Conservation (phyloP, 2,113 vertebrate genomes). For the Morone chrysops region DNA sequence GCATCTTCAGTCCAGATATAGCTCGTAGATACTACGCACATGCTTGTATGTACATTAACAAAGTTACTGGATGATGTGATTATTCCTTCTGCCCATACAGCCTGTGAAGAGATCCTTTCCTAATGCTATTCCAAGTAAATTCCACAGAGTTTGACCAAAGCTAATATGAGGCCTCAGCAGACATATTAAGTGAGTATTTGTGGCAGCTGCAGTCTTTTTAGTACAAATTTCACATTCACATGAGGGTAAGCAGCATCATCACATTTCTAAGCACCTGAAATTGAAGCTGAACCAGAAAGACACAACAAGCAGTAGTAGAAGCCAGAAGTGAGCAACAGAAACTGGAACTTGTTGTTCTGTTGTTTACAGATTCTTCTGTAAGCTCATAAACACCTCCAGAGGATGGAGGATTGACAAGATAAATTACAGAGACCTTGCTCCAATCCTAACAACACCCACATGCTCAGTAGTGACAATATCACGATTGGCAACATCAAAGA, state of each 20-base stretch:
- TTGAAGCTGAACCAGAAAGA: conserved; percentile 29
- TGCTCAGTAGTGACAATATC: conserved; percentile 17
- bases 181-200: background rate
- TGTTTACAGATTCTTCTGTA: conserved; percentile 52
- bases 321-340: conserved; percentile 35
- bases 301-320: conserved; percentile 3
- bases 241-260: background rate
- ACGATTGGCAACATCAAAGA: conserved; percentile 44
- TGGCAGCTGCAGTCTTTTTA: background rate
- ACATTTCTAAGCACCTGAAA: conserved; percentile 17
- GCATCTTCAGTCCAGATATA: too few species aligned
- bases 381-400: conserved; percentile 60
- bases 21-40: too few species aligned
- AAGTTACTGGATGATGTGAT: too few species aligned
- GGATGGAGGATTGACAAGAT: conserved; percentile 63
- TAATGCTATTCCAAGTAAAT: too few species aligned
- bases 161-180: background rate
- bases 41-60: too few species aligned
- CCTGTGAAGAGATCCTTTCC: too few species aligned
- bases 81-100: too few species aligned
- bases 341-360: conserved; percentile 46
- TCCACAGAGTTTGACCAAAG: background rate
- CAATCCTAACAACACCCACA: conserved; percentile 43
- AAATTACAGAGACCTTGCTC: conserved; percentile 55
- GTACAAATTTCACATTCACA: conserved; percentile 12